Evolutionary conservation across 2,113 vertebrate genomes (phyloP).

Genomic region (Ochotona curzoniae): DNA sequence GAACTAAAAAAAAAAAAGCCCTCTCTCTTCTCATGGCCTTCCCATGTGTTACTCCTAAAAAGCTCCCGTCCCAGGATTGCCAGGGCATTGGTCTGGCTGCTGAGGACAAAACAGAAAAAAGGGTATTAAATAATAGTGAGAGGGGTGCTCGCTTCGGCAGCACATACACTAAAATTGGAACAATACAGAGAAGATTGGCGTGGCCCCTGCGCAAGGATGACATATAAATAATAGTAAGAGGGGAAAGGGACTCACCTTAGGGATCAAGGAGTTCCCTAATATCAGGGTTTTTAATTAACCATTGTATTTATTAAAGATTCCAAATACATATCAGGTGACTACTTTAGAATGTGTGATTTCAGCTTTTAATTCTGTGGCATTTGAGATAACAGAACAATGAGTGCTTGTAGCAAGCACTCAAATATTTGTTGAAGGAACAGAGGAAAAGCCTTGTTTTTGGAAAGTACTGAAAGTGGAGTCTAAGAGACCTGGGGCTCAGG

Average conservation of each 20-base stretch:
- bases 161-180: too few species aligned
- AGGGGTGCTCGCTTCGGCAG: too few species aligned
- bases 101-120: conserved; percentile 40
- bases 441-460: not conserved
- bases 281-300: conserved; percentile 57
- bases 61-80: too few species aligned
- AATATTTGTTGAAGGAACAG: not conserved
- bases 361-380: not conserved
- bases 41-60: not conserved
- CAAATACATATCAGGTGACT: conserved; percentile 57
- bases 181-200: too few species aligned
- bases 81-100: not conserved
- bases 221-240: not conserved
- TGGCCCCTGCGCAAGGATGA: too few species aligned
- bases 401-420: not conserved
- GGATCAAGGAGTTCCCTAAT: not conserved
- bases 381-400: conserved; percentile 12
- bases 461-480: not conserved
- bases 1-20: not conserved
- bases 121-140: not conserved
- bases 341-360: conserved; percentile 15
- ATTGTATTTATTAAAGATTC: conserved; percentile 65
- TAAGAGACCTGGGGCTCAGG: not conserved
- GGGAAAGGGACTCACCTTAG: conserved; percentile 22
- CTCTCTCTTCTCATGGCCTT: too few species aligned